phyloP scores from a whole-genome alignment of 2,797 vertebrate genomes.

The Meriones psammophilus region DNA sequence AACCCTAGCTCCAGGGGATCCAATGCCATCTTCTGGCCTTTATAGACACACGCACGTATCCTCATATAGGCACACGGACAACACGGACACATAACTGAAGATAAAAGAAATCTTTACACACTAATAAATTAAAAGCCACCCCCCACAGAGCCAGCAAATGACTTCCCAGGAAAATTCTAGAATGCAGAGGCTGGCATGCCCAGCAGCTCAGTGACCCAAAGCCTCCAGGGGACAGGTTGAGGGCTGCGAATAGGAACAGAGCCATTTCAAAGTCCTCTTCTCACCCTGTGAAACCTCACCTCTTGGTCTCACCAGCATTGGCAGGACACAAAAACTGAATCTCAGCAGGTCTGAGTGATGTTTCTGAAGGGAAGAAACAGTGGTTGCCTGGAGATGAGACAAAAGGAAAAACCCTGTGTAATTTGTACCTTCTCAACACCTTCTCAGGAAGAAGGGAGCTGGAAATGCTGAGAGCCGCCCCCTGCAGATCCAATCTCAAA shows the following conservation, averaged over 20 bases:
- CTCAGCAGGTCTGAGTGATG: background rate
- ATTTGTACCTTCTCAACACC: constrained; percentile 75
- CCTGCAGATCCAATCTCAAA: constrained; percentile 60
- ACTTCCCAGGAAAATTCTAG: background rate
- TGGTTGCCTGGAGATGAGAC: constrained; percentile 81
- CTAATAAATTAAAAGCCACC: background rate
- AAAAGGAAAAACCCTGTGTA: constrained; percentile 80
- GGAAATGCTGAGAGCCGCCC: constrained; percentile 69
- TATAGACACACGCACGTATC: fast-evolving
- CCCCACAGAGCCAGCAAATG: fast-evolving
- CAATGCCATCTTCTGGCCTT: background rate
- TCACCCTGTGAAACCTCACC: background rate
- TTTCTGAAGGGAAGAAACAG: constrained; percentile 59
- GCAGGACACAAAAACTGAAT: constrained; percentile 50
- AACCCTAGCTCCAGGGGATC: background rate
- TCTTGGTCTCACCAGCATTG: background rate
- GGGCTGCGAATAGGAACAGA: background rate
- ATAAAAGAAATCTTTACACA: background rate
- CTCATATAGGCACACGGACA: background rate
- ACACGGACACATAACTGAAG: background rate
- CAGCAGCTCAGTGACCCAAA: background rate
- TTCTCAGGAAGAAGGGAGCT: constrained; percentile 52
- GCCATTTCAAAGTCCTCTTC: background rate
- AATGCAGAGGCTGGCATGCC: fast-evolving
- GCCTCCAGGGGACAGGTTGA: background rate